Base-by-base conservation (phyloP, 2,797 vertebrate species). In the Pseudochromis fuscus region DNA sequence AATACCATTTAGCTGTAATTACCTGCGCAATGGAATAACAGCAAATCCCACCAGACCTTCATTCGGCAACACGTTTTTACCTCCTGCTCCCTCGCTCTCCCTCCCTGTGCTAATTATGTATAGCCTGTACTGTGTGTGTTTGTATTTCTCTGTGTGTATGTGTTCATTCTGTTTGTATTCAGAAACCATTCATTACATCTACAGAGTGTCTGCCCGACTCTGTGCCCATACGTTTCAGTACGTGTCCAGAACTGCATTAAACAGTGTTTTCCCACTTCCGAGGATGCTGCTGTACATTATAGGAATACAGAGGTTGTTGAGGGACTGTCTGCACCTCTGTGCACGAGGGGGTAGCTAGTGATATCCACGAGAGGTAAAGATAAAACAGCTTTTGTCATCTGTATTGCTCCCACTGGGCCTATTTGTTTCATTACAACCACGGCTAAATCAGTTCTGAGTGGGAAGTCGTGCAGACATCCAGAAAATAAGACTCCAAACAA, bases 1-100 rank as follows among this genome's bases (percentile, higher is more conserved):
- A 31, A 61, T 53, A 73, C 62, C 82, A 67, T 92, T 93, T 91
- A 87, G 84, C 73, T 83, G 66, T 88, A 92, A 93, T 93, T 93
- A 93, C 89, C 86, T 77, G 72, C 46, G 13, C 72, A 56, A 70
- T 75, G 78, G 72, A 93, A 89, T 72, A 92, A 90, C 83, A 90
- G 87, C 75, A 85, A 87, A 86, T 89, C 91, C 89, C 90, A 72
- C 49, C 21, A 77, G 88, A 89, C 81, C 72, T 79, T 84, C 69
- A 80, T 64, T 75, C 49, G 13, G 74, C 79, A 77, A 77, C 76
- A 56, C 24, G 18, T 79, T 83, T 80, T 65, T 84, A 75, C 69
- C 64, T 78, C 77, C 73, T 44, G 69, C 57, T 64, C 59, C 42
- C 48, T 65, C 57, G 53, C 56, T 38, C 62, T 70, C 67, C 31